phyloP scores from a whole-genome alignment of 1,140 invertebrate genomes.

The Brachionus koreanus region DNA sequence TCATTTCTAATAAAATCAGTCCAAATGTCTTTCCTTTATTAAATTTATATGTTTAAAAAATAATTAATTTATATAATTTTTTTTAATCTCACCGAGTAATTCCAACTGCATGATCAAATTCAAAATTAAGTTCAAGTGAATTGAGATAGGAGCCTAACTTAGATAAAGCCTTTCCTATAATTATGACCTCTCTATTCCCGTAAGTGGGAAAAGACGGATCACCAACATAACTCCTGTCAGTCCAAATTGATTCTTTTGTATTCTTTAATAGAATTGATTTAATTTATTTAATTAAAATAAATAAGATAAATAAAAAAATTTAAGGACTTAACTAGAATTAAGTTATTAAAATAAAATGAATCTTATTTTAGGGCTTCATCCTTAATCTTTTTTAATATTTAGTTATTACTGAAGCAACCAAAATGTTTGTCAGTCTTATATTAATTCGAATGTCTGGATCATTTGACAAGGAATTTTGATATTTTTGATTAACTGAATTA shows the following conservation, averaged over 20 bases:
- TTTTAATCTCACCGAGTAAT: not conserved
- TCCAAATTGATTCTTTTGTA: not conserved
- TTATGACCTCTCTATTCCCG: not conserved
- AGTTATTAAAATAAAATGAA: too few relatives aligned
- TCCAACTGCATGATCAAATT: slow-evolving; percentile 8
- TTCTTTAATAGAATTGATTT: not conserved
- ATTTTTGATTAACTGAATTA: not conserved
- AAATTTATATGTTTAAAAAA: too few relatives aligned
- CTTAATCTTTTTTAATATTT: not conserved
- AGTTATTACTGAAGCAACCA: not conserved
- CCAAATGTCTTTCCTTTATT: not conserved
- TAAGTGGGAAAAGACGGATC: not conserved
- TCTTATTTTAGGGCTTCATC: too few relatives aligned
- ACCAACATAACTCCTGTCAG: not conserved
- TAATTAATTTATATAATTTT: too few relatives aligned
- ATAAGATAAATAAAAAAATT: not conserved
- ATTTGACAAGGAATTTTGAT: not conserved
- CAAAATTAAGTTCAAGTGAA: not conserved
- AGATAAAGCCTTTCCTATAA: not conserved
- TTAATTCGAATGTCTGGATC: not conserved
- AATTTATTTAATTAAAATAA: not conserved
- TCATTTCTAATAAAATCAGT: not conserved
- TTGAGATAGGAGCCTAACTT: not conserved
- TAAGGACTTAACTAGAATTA: too few relatives aligned
- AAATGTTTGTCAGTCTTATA: not conserved